Conservation (phyloP, 2,888 invertebrate species). For the Horisme vitalbata region DNA sequence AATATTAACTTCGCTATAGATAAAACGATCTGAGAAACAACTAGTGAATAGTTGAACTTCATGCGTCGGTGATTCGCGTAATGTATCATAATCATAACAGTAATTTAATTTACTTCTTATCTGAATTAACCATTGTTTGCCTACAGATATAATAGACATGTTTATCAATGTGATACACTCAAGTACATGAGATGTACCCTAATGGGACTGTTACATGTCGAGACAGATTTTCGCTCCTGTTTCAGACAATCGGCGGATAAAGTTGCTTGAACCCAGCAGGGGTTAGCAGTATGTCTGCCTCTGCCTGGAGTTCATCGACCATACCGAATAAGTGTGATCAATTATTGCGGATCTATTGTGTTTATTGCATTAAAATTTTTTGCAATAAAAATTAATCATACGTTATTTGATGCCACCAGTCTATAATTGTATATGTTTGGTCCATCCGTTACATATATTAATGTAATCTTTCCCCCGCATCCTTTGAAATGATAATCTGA, state of each 20-base stretch:
- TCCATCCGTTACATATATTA: background rate
- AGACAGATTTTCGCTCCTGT: slow-evolving; percentile 21
- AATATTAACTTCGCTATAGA: slow-evolving; percentile 10
- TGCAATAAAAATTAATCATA: background rate
- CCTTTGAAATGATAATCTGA: slow-evolving; percentile 51
- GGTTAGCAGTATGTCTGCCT: slow-evolving; percentile 35
- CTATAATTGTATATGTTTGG: background rate
- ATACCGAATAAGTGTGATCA: slow-evolving; percentile 25
- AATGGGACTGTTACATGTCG: slow-evolving; percentile 23
- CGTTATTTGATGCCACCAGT: background rate
- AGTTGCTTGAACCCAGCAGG: slow-evolving; percentile 40
- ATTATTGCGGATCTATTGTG: slow-evolving; percentile 25
- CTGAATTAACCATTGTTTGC: slow-evolving; percentile 48
- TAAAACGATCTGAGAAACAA: slow-evolving; percentile 12
- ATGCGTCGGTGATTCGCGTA: slow-evolving; percentile 39
- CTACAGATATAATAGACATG: slow-evolving; percentile 35
- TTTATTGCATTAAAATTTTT: too few species aligned
- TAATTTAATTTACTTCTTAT: slow-evolving; percentile 45
- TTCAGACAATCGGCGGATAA: slow-evolving; percentile 19
- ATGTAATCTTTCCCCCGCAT: slow-evolving; percentile 10
- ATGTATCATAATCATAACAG: slow-evolving; percentile 41
- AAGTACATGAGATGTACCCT: slow-evolving; percentile 15
- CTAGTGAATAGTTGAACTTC: slow-evolving; percentile 24
- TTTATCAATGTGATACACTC: slow-evolving; percentile 27
- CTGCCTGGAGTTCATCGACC: slow-evolving; percentile 39